Conservation (phyloP, 2,888 invertebrate species). For the Mesochorus sp. region DNA sequence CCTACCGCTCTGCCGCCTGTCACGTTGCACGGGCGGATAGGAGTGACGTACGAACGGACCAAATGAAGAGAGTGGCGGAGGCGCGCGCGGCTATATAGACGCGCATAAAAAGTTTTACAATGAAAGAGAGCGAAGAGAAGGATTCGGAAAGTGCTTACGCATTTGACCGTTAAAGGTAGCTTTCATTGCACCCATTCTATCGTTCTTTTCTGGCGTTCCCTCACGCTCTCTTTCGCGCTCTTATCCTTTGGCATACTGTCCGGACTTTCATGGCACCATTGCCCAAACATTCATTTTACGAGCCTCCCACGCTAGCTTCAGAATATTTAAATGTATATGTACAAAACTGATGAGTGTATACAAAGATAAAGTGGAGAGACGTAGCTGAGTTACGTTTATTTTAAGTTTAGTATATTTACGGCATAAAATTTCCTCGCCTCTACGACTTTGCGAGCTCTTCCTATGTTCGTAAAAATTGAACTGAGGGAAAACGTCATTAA, state of each 20-base stretch:
- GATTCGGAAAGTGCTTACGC: constrained; percentile 31
- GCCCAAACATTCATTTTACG: constrained; percentile 37
- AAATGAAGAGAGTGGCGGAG: constrained; percentile 15
- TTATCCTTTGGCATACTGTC: not conserved
- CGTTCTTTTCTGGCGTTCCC: not conserved
- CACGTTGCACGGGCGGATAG: not conserved
- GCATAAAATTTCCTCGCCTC: not conserved
- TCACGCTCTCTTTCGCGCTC: constrained; percentile 1
- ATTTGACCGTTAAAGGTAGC: constrained; percentile 34
- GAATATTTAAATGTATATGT: constrained; percentile 16
- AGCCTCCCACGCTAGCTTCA: constrained; percentile 47
- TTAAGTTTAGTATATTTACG: no score
- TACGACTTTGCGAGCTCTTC: not conserved
- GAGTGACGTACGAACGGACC: not conserved
- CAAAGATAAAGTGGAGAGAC: no score
- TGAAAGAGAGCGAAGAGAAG: constrained; percentile 7
- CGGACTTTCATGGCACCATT: constrained; percentile 11
- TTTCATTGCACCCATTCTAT: constrained; percentile 9
- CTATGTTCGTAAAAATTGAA: not conserved
- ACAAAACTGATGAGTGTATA: no score
- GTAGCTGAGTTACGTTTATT: no score
- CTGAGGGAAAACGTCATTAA: not conserved
- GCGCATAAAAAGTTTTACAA: constrained; percentile 50
- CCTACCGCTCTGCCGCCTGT: not conserved
- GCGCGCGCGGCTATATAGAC: not conserved